Conservation (phyloP, 2,797 vertebrate genomes). For the Valencia hispanica region DNA sequence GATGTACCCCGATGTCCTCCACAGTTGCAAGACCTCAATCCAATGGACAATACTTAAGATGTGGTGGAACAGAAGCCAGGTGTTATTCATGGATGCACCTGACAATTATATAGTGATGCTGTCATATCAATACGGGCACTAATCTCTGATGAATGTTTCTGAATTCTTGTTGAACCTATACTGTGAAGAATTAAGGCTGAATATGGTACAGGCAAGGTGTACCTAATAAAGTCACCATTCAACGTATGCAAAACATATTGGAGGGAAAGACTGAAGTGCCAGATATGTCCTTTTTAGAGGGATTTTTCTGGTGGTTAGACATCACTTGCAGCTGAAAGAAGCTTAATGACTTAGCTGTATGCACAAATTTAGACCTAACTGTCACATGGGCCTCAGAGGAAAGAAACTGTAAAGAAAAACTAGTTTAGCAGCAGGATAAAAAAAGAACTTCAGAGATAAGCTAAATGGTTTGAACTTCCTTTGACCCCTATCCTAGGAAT, state of each 20-base stretch:
- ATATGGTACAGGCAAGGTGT: background rate
- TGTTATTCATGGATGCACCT: background rate
- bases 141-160: background rate
- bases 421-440: background rate
- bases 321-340: background rate
- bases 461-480: conserved; percentile 52
- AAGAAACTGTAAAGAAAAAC: background rate
- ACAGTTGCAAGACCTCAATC: background rate
- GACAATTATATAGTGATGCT: background rate
- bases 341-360: background rate
- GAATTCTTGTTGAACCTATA: background rate
- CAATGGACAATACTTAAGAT: background rate
- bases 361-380: conserved; percentile 6
- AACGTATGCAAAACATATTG: background rate
- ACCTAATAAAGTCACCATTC: background rate
- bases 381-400: background rate
- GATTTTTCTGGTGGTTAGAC: conserved; percentile 3
- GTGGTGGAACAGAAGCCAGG: background rate
- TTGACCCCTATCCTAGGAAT: conserved; percentile 36
- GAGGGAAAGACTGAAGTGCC: background rate
- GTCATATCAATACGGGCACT: background rate
- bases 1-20: background rate
- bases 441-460: conserved; percentile 11
- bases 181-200: background rate
- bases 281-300: background rate